These are phyloP conservation scores for Mya arenaria DNA, from an alignment of 1,140 invertebrate genomes.

Conservation along the genomic window DNA sequence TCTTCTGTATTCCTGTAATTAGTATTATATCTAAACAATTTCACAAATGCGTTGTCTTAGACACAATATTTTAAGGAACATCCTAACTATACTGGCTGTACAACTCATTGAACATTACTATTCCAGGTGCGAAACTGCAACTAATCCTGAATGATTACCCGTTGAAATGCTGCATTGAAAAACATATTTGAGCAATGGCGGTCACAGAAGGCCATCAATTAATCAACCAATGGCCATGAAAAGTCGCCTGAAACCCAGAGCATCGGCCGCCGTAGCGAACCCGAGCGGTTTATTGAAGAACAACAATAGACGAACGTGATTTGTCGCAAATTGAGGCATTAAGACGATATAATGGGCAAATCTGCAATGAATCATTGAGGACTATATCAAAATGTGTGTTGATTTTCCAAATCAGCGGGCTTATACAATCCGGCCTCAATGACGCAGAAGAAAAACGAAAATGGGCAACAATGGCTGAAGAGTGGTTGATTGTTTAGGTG, in stretches of 20 bases:
- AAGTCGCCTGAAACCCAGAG: neutral
- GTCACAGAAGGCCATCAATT: neutral
- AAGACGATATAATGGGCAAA: constrained; percentile 26
- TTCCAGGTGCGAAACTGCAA: neutral
- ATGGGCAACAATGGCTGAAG: constrained; percentile 12
- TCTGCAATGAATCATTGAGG: constrained; percentile 13
- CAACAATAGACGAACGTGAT: constrained; percentile 41
- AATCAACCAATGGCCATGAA: neutral
- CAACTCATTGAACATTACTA: neutral
- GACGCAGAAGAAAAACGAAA: constrained; percentile 33
- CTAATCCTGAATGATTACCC: neutral
- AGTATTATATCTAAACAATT: no score
- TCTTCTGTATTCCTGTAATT: no score
- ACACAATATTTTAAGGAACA: neutral
- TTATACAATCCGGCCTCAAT: constrained; percentile 10
- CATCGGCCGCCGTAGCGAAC: neutral
- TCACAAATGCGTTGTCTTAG: no score
- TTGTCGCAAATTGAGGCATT: constrained; percentile 57
- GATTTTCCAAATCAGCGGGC: constrained; percentile 29
- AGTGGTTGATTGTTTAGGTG: neutral
- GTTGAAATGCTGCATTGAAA: neutral
- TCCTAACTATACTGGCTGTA: neutral
- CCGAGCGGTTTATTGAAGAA: neutral
- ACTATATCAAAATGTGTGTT: constrained; percentile 56
- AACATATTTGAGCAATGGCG: neutral